Conservation (phyloP, 2,888 invertebrate genomes). For the Serripes groenlandicus region DNA sequence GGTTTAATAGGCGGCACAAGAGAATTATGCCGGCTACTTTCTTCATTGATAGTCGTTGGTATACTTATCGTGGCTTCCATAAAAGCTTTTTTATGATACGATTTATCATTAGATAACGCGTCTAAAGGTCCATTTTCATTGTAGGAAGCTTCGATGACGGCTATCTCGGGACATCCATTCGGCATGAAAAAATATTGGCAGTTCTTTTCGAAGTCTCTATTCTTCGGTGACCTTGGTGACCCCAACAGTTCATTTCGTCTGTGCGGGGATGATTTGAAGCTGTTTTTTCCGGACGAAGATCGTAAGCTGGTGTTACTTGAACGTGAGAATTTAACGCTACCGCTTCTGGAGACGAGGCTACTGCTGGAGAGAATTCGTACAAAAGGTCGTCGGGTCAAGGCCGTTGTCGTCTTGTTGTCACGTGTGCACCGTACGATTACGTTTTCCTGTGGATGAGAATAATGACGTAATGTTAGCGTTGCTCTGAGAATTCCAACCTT, state of each 20-base stretch:
- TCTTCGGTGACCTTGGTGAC: slow-evolving; percentile 27
- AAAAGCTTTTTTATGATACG: slow-evolving; percentile 61
- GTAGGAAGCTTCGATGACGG: slow-evolving; percentile 40
- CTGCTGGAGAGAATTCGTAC: slow-evolving; percentile 65
- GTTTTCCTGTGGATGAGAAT: slow-evolving; percentile 63
- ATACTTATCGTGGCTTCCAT: slow-evolving; percentile 75
- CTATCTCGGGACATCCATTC: slow-evolving; percentile 52
- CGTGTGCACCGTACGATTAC: slow-evolving; percentile 66
- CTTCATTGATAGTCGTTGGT: slow-evolving; percentile 78
- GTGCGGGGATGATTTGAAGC: slow-evolving; percentile 33
- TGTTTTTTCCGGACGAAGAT: slow-evolving; percentile 65
- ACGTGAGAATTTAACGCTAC: slow-evolving; percentile 71
- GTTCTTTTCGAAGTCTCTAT: slow-evolving; percentile 34
- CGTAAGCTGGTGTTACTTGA: slow-evolving; percentile 74
- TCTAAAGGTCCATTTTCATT: slow-evolving; percentile 23
- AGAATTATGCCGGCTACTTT: slow-evolving; percentile 72
- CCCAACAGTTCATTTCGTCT: slow-evolving; percentile 28
- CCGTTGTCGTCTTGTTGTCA: slow-evolving; percentile 52
- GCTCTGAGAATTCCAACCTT: no score
- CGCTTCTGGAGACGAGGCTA: slow-evolving; percentile 54
- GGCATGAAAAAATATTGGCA: slow-evolving; percentile 25
- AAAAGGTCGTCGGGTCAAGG: slow-evolving; percentile 62
- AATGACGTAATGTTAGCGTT: no score
- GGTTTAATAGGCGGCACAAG: slow-evolving; percentile 54
- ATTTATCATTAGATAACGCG: slow-evolving; percentile 47